These are phyloP conservation scores for Mustelus asterias DNA, from an alignment of 2,113 vertebrate species.

Conservation along the genomic window DNA sequence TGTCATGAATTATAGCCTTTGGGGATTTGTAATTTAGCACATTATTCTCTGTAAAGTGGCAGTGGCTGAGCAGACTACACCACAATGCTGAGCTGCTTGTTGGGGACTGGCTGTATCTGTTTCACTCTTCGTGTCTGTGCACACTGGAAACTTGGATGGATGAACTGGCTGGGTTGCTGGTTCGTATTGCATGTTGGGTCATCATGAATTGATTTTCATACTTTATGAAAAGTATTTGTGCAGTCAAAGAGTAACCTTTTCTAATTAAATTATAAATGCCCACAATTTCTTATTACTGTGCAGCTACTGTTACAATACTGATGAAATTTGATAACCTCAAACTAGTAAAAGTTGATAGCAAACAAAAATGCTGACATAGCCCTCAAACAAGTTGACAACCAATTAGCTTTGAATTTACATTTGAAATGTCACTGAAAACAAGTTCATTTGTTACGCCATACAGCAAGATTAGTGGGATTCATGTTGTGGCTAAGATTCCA, in stretches of 20 bases:
- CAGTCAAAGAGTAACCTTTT: neutral
- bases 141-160: neutral
- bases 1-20: neutral
- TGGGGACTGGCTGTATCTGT: neutral
- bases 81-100: neutral
- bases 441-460: neutral
- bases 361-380: neutral
- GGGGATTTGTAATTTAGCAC: neutral
- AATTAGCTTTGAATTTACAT: neutral
- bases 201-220: neutral
- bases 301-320: no score
- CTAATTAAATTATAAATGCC: neutral
- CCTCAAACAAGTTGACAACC: neutral
- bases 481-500: neutral
- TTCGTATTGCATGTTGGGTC: neutral
- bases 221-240: neutral
- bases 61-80: neutral
- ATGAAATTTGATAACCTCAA: neutral
- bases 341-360: neutral
- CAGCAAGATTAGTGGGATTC: neutral
- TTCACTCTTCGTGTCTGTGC: neutral
- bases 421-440: neutral
- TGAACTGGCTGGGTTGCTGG: neutral
- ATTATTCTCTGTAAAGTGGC: neutral
- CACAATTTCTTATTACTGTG: neutral